A percentile compares a stretch with the other conserved stretches of the same genome.
phyloP scores from a whole-genome alignment of 2,888 invertebrate genomes.

The Mesorhabditis sp. region DNA sequence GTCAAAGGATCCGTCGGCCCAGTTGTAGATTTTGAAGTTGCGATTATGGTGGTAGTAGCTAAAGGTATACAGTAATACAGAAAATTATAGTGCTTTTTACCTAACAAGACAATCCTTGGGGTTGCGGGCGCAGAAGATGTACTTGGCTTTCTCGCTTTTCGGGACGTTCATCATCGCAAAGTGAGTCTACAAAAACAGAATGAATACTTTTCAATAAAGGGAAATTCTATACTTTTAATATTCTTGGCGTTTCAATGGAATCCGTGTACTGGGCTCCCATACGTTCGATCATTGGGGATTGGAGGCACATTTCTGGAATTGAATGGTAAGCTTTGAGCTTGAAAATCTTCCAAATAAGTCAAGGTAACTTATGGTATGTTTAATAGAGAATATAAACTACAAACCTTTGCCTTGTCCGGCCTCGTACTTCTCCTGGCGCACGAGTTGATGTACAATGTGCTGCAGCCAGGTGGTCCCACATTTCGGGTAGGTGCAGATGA shows the following conservation, averaged over 20 bases:
- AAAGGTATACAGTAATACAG: constrained; percentile 8
- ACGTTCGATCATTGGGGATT: constrained; percentile 55
- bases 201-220: background rate
- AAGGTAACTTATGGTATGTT: background rate
- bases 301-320: constrained; percentile 47
- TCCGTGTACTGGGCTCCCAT: constrained; percentile 53
- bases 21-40: constrained; percentile 56
- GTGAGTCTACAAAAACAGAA: constrained; percentile 32
- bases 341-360: background rate
- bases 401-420: constrained; percentile 34
- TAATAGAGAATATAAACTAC: background rate
- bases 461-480: constrained; percentile 58
- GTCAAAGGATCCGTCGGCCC: constrained; percentile 44
- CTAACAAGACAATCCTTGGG: constrained; percentile 54
- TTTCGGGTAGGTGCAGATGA: constrained; percentile 57
- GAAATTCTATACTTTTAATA: constrained; percentile 37
- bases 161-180: constrained; percentile 51
- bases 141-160: constrained; percentile 47
- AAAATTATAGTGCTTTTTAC: constrained; percentile 12
- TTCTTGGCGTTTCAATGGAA: constrained; percentile 43
- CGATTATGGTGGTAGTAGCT: constrained; percentile 47
- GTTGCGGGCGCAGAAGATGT: constrained; percentile 55
- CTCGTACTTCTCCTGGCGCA: constrained; percentile 33
- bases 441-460: constrained; percentile 53
- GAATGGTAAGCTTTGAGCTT: constrained; percentile 6